Evolutionary conservation across 2,797 vertebrate genomes (phyloP), one percentile per base, ranked within the genome.

Genomic region (Molossus alvarezi): DNA sequence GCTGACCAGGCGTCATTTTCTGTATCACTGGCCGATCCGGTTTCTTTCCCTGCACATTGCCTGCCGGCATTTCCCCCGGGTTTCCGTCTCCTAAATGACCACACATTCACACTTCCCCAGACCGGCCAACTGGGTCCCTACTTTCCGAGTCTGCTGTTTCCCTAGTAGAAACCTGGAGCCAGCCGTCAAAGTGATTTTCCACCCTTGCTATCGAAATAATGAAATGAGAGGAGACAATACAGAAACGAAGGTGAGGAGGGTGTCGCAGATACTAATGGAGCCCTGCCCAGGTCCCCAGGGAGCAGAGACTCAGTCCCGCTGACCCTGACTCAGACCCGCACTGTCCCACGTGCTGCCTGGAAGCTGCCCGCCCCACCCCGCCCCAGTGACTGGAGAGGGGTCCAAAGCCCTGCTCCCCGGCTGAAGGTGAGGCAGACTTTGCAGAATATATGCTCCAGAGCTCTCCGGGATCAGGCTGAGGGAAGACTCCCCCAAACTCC

Each of bases 11-110:
- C 23, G 5, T 73, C 27, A 10, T 60, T 71, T 20, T 81, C 64
- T 18, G 0, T 17, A 33, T 13, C 27, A 33, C 9, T 45, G 15
- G 51, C n/a, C 9, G 0, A 45, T 0, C 1, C 58, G 51, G 33
- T 27, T 83, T 84, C 57, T 55, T 51, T 58, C n/a, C 23, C 37
- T 21, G 6, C 15, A 6, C 3, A 4, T 37, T 15, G 27, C 25
- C 88, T 64, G 6, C 37, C 62, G 4, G 0, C 2, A 37, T 25
- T 51, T 11, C 76, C 33, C 29, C 14, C 51, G 25, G 9, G 62
- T 37, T 79, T 57, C 55, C 0, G 0, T 29, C 53, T 69, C 53
- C 84, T 45, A 25, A n/a, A 15, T 37, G 41, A 29, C 3, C 25
- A 41, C 0, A 6, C 65, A 27, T 18, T 57, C 23, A 20, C 53